These are phyloP conservation scores for Eilema sororculum DNA, from an alignment of 2,888 invertebrate genomes.

Conservation along the genomic window DNA sequence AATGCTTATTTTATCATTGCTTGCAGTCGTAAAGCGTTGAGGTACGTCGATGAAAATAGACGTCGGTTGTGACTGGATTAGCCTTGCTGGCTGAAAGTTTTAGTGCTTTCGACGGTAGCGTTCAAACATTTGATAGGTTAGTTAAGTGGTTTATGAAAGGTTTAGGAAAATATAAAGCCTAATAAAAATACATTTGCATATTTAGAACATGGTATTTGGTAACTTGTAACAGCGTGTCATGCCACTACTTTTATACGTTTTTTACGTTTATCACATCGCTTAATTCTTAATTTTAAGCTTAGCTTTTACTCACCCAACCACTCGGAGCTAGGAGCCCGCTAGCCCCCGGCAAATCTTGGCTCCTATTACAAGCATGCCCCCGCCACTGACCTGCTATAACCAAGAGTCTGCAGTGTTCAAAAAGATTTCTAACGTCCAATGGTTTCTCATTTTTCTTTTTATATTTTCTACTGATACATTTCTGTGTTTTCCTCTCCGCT, in stretches of 20 bases:
- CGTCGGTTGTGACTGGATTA: slow-evolving; percentile 2
- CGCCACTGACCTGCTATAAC: not conserved
- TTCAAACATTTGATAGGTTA: slow-evolving; percentile 3
- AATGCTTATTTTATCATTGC: slow-evolving; percentile 44
- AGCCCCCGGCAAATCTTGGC: not conserved
- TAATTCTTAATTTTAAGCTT: too few species aligned
- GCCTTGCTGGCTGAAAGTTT: slow-evolving; percentile 14
- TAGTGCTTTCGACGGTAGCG: slow-evolving; percentile 7
- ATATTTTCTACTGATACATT: too few species aligned
- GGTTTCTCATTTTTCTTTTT: too few species aligned
- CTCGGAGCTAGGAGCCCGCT: not conserved
- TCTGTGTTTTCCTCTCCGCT: too few species aligned
- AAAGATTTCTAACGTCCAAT: too few species aligned
- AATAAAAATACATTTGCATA: not conserved
- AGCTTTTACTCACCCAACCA: not conserved
- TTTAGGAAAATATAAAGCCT: not conserved
- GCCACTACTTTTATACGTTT: too few species aligned
- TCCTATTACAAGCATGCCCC: not conserved
- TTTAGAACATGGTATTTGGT: not conserved
- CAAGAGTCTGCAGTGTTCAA: too few species aligned
- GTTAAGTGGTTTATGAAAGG: not conserved
- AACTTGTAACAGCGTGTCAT: not conserved
- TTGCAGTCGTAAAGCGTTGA: slow-evolving; percentile 41
- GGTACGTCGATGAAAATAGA: slow-evolving; percentile 23
- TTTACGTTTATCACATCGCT: not conserved